These are phyloP conservation scores for Thereva unica DNA, from an alignment of 2,888 invertebrate species.

Conservation along the genomic window DNA sequence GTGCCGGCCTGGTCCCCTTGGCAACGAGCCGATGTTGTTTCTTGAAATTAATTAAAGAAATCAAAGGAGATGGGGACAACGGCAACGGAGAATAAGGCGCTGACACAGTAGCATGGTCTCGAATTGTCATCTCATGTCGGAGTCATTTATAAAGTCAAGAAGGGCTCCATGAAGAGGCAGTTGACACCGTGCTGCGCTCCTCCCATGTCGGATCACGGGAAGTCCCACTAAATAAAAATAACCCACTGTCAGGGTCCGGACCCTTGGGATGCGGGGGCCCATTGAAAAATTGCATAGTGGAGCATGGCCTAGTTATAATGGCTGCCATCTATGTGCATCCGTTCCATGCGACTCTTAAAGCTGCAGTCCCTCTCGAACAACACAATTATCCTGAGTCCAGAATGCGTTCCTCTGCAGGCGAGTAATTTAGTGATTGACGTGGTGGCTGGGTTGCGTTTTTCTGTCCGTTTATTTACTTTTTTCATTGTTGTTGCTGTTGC, in stretches of 20 bases:
- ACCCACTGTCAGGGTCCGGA: background rate
- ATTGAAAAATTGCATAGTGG: background rate
- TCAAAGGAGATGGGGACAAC: slow-evolving; percentile 4
- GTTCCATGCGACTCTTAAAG: background rate
- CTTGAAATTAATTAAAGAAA: slow-evolving; percentile 31
- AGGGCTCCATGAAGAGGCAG: background rate
- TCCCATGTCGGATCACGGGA: slow-evolving; percentile 17
- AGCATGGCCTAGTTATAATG: slow-evolving; percentile 5
- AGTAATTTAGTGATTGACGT: slow-evolving; percentile 24
- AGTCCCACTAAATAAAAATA: slow-evolving; percentile 10
- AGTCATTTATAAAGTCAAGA: slow-evolving; percentile 31
- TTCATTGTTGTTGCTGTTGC: no score
- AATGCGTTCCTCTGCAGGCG: background rate
- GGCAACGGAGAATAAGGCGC: slow-evolving; percentile 19
- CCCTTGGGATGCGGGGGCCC: background rate
- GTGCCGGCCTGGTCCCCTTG: background rate
- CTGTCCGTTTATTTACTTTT: no score
- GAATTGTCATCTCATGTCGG: slow-evolving; percentile 36
- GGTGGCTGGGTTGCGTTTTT: slow-evolving; percentile 11
- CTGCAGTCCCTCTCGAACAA: slow-evolving; percentile 4
- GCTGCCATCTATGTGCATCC: slow-evolving; percentile 10
- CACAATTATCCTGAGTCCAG: slow-evolving; percentile 13
- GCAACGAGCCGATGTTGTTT: slow-evolving; percentile 6
- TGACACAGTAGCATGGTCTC: slow-evolving; percentile 33
- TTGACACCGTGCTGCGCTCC: background rate